Conservation (phyloP, 2,888 invertebrate genomes). For the Melanophora roralis region DNA sequence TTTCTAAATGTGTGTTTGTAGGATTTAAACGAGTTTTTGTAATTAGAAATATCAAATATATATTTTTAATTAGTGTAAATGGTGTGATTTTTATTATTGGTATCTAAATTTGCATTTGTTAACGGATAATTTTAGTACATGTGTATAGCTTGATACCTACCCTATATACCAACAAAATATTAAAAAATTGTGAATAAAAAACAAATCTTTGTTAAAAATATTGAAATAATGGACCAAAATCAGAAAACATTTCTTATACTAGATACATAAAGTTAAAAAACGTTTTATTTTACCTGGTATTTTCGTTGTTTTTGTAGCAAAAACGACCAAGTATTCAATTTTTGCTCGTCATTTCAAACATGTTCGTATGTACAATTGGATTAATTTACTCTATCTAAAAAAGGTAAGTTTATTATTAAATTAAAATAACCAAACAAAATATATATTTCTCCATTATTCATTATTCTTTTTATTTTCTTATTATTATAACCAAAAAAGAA, state of each 20-base stretch:
- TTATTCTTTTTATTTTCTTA: background rate
- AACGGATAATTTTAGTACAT: background rate
- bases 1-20: conserved; percentile 4
- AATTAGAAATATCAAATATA: conserved; percentile 11
- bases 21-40: conserved; percentile 52
- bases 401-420: conserved; percentile 30
- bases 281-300: conserved; percentile 28
- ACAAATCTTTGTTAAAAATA: background rate
- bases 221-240: background rate
- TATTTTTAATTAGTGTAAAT: conserved; percentile 26
- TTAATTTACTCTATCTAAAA: conserved; percentile 12
- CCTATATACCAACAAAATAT: no score
- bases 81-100: conserved; percentile 30
- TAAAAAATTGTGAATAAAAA: conserved; percentile 30
- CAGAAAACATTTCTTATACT: no score
- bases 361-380: no score
- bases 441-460: background rate
- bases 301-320: background rate
- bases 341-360: conserved; percentile 1
- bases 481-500: no score
- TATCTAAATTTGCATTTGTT: background rate
- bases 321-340: conserved; percentile 51
- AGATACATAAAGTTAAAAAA: no score
- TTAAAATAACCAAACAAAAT: background rate
- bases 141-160: conserved; percentile 30